Conservation (phyloP, 2,797 vertebrate genomes). For the Parambassis ranga region DNA sequence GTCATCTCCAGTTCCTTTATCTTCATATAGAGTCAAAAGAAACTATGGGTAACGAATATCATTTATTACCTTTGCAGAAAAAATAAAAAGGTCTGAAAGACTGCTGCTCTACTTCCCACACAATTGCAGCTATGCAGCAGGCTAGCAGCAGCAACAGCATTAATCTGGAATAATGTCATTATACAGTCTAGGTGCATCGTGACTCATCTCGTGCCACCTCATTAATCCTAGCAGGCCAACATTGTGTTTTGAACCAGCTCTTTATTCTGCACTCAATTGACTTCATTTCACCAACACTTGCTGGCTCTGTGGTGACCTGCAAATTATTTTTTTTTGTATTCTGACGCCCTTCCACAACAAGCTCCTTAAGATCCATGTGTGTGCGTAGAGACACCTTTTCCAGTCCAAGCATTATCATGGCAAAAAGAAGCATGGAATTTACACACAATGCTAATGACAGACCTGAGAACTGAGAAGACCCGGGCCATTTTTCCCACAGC, state of each 20-base stretch:
- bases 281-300: constrained; percentile 17
- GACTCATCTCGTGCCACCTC: constrained; percentile 62
- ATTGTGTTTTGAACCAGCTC: constrained; percentile 45
- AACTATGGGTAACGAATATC: no score
- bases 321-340: background rate
- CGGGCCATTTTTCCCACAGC: constrained; percentile 98
- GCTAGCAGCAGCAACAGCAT: constrained; percentile 4
- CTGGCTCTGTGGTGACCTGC: background rate
- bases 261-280: constrained; percentile 20
- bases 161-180: constrained; percentile 58
- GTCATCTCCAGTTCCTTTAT: no score
- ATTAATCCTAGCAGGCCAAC: constrained; percentile 47
- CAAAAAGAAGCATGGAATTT: background rate
- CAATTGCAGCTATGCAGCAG: background rate
- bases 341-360: background rate
- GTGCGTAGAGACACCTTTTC: background rate
- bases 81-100: no score
- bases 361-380: background rate
- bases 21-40: no score
- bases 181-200: constrained; percentile 41
- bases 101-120: constrained; percentile 10
- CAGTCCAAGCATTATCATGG: background rate
- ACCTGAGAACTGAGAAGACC: constrained; percentile 95
- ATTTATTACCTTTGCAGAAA: no score
- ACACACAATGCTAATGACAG: constrained; percentile 39